These are phyloP conservation scores for Goniozus legneri DNA, from an alignment of 1,140 invertebrate genomes.

Conservation along the genomic window DNA sequence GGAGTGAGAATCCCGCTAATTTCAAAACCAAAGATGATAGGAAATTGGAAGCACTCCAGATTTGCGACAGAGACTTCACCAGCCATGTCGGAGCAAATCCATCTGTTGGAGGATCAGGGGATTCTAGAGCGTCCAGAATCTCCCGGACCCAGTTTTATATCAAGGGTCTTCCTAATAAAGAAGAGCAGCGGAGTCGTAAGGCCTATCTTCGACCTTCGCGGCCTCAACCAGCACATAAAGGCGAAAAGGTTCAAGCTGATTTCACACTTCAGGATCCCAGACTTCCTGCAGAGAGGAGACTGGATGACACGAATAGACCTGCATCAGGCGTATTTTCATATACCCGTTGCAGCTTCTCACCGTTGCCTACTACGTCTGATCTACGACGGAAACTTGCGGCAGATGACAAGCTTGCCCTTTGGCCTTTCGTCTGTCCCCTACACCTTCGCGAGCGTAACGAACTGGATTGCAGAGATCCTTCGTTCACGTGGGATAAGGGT, in stretches of 20 bases:
- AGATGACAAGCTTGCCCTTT: conserved; percentile 29
- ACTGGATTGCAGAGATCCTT: conserved; percentile 36
- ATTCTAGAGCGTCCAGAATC: conserved; percentile 16
- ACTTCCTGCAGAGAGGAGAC: conserved; percentile 29
- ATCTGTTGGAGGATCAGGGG: conserved; percentile 9
- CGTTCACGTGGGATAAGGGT: conserved; percentile 20
- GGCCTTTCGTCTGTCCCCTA: conserved; percentile 35
- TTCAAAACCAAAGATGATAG: conserved; percentile 21
- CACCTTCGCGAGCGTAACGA: conserved; percentile 34
- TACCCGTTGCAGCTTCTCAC: conserved; percentile 29
- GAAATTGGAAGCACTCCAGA: conserved; percentile 11
- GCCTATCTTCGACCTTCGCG: conserved; percentile 31
- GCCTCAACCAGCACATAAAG: conserved; percentile 26
- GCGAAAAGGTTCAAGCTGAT: conserved; percentile 28
- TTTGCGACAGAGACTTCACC: conserved; percentile 20
- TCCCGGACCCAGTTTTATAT: conserved; percentile 27
- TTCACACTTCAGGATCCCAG: conserved; percentile 23
- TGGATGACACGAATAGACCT: conserved; percentile 36
- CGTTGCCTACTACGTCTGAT: conserved; percentile 27
- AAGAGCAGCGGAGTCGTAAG: conserved; percentile 15
- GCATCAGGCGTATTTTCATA: conserved; percentile 34
- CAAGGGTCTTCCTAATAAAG: conserved; percentile 32
- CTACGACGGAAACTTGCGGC: conserved; percentile 22
- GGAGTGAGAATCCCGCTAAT: conserved; percentile 27
- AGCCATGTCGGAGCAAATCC: conserved; percentile 22